Conservation (phyloP, 2,797 vertebrate species). For the Alectoris magna region DNA sequence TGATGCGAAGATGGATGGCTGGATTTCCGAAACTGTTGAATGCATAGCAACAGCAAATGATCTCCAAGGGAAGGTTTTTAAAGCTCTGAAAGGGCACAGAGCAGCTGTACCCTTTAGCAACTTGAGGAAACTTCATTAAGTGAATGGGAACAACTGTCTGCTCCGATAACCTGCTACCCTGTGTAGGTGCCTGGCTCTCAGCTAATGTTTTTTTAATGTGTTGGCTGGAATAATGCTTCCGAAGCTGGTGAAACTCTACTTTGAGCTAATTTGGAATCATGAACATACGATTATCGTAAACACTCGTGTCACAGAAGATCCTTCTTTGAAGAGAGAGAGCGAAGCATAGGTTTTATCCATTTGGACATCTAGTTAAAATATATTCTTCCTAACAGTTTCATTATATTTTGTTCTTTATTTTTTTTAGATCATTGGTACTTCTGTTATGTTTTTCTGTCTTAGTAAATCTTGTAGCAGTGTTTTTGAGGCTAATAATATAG, state of each 20-base stretch:
- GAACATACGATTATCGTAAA: not conserved
- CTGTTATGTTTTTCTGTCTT: not conserved
- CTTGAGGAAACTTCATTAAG: not conserved
- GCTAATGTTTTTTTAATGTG: not conserved
- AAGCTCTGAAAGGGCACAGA: not conserved
- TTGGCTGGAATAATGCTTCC: not conserved
- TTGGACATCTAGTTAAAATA: not conserved
- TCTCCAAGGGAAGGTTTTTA: not conserved
- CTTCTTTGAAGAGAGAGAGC: not conserved
- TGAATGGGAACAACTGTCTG: accelerated
- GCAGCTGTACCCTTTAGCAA: not conserved
- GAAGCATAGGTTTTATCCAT: not conserved
- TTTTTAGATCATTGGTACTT: not conserved
- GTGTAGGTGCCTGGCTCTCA: not conserved
- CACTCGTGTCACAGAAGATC: not conserved
- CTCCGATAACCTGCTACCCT: not conserved
- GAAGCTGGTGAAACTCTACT: not conserved
- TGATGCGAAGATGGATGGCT: not conserved
- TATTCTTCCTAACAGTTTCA: not conserved
- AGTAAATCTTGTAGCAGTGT: not conserved
- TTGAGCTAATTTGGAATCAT: not conserved
- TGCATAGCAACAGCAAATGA: not conserved
- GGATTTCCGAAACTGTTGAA: not conserved
- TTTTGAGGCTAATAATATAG: not conserved
- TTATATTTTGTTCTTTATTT: not conserved